phyloP scores from a whole-genome alignment of 2,888 invertebrate genomes.

The Caenorhabditis drosophilae region DNA sequence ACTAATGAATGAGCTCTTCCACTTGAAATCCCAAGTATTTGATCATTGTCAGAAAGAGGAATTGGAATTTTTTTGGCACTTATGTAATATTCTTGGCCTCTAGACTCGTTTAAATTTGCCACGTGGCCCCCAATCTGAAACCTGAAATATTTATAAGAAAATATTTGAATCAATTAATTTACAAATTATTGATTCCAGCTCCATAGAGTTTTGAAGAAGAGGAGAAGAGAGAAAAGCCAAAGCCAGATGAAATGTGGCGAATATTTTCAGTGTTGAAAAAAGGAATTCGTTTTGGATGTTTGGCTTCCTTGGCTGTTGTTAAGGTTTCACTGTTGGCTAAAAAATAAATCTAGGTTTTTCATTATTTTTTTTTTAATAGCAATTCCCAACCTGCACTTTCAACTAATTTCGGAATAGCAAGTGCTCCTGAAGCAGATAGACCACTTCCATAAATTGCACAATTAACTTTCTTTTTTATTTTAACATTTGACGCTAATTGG shows the following conservation, averaged over 20 bases:
- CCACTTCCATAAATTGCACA: conserved; percentile 61
- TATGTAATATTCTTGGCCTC: conserved; percentile 51
- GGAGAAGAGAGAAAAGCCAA: conserved; percentile 66
- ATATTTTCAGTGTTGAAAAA: conserved; percentile 59
- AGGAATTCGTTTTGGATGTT: conserved; percentile 50
- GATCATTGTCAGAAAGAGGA: conserved; percentile 29
- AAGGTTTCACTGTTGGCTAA: conserved; percentile 11
- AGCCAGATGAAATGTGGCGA: conserved; percentile 57
- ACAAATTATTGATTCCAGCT: conserved; percentile 63
- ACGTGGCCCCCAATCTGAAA: conserved; percentile 49
- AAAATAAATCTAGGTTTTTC: too few relatives aligned
- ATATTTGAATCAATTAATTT: conserved; percentile 2
- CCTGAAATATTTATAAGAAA: conserved; percentile 23
- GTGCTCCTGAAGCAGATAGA: conserved; percentile 53
- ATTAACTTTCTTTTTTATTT: conserved; percentile 38
- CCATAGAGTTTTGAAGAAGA: conserved; percentile 56
- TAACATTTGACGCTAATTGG: too few relatives aligned
- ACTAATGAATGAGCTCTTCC: conserved; percentile 64
- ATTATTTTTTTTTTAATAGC: too few relatives aligned
- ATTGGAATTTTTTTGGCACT: conserved; percentile 41
- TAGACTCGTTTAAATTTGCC: neutral
- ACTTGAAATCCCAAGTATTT: conserved; percentile 39
- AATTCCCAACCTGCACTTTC: conserved; percentile 18
- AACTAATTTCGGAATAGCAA: conserved; percentile 53
- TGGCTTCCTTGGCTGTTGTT: conserved; percentile 22